A percentile compares a stretch with the other conserved stretches of the same genome.
These are phyloP conservation scores for Bombus sibiricus DNA, from an alignment of 1,140 invertebrate genomes.

Conservation along the genomic window DNA sequence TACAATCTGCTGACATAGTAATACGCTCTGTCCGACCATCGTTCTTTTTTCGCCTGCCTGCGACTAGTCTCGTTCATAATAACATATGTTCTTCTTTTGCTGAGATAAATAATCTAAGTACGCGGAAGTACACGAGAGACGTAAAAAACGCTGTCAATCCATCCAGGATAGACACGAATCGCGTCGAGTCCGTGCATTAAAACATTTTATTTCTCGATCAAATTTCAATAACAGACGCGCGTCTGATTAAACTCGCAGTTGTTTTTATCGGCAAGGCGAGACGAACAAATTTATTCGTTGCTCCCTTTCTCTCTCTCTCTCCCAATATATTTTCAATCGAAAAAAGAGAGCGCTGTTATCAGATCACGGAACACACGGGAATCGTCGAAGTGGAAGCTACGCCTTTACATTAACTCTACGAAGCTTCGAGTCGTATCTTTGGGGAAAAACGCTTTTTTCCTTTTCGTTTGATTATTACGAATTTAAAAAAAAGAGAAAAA, in stretches of 20 bases:
- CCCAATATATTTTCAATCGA: slow-evolving; percentile 6
- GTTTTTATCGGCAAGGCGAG: slow-evolving; percentile 22
- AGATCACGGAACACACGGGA: background rate
- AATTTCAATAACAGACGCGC: slow-evolving; percentile 41
- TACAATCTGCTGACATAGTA: slow-evolving; percentile 70
- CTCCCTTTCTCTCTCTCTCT: slow-evolving; percentile 62
- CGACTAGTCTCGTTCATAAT: slow-evolving; percentile 65
- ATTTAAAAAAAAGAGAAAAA: background rate
- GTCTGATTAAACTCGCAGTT: slow-evolving; percentile 36
- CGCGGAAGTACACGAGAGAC: slow-evolving; percentile 51
- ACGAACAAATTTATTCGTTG: slow-evolving; percentile 31
- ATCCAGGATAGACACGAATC: slow-evolving; percentile 40
- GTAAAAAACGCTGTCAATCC: slow-evolving; percentile 47
- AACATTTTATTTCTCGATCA: slow-evolving; percentile 13
- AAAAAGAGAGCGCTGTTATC: slow-evolving; percentile 35
- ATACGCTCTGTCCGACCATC: slow-evolving; percentile 72
- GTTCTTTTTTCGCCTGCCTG: slow-evolving; percentile 71
- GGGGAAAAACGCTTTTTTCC: background rate
- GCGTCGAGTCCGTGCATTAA: slow-evolving; percentile 34
- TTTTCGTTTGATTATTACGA: background rate
- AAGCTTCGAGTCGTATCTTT: slow-evolving; percentile 1
- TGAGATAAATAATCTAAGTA: slow-evolving; percentile 56
- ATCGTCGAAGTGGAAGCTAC: slow-evolving; percentile 43
- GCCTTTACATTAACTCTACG: slow-evolving; percentile 15
- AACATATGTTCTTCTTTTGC: slow-evolving; percentile 56